These are phyloP conservation scores for Halictus quadricinctus DNA, from an alignment of 2,888 invertebrate species.

Conservation along the genomic window DNA sequence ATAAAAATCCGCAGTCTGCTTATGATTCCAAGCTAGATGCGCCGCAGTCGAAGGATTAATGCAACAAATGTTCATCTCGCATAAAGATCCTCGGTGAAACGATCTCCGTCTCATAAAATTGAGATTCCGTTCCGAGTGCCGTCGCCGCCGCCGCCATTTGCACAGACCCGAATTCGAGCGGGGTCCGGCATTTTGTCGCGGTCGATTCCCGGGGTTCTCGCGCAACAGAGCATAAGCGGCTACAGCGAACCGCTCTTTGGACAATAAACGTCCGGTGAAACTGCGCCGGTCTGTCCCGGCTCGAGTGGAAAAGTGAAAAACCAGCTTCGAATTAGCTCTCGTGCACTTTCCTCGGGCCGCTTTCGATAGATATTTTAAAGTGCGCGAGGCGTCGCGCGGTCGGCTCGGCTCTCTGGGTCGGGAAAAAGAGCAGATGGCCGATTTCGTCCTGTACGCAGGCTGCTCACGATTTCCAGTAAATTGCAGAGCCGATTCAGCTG, in stretches of 20 bases:
- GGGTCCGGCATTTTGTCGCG: not conserved
- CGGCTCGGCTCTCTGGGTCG: slow-evolving; percentile 13
- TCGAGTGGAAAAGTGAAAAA: slow-evolving; percentile 62
- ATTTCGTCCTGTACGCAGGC: slow-evolving; percentile 52
- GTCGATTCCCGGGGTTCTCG: slow-evolving; percentile 12
- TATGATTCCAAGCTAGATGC: no score
- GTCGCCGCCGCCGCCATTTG: not conserved
- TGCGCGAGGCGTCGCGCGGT: slow-evolving; percentile 50
- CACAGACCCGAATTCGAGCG: not conserved
- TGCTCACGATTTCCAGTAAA: slow-evolving; percentile 59
- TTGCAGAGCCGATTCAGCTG: slow-evolving; percentile 32
- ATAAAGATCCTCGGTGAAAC: not conserved
- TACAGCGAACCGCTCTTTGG: slow-evolving; percentile 42
- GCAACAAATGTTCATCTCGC: not conserved
- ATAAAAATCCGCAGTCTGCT: no score
- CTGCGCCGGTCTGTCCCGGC: not conserved
- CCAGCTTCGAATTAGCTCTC: slow-evolving; percentile 52
- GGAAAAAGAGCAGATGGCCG: slow-evolving; percentile 56
- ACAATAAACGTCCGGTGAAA: slow-evolving; percentile 23
- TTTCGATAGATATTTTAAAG: slow-evolving; percentile 67
- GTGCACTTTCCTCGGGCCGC: slow-evolving; percentile 55
- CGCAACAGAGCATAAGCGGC: slow-evolving; percentile 18
- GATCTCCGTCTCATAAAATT: not conserved
- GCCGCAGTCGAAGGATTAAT: not conserved
- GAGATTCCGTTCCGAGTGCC: not conserved